Evolutionary conservation across 2,888 invertebrate species (phyloP).

Genomic region (Neoascia interrupta): DNA sequence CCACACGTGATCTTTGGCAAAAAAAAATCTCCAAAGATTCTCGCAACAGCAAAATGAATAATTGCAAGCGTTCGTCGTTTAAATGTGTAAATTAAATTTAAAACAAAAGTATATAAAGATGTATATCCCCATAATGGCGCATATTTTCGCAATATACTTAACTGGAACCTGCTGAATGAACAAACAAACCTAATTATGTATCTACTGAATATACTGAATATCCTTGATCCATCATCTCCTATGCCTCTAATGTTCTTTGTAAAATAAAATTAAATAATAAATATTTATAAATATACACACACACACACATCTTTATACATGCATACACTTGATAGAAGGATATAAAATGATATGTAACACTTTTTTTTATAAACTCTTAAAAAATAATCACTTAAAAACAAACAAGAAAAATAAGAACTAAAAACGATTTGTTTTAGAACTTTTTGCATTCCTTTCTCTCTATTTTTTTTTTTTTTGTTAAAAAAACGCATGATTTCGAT

Average conservation of each 20-base stretch:
- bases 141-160: no score
- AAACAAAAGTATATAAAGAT: conserved; percentile 8
- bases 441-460: conserved; percentile 62
- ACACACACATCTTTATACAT: conserved; percentile 29
- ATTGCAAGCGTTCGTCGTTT: conserved; percentile 47
- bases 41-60: conserved; percentile 62
- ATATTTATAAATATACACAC: conserved; percentile 35
- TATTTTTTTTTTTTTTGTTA: conserved; percentile 23
- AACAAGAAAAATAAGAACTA: conserved; percentile 3
- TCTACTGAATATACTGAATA: conserved; percentile 37
- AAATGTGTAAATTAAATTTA: conserved; percentile 39
- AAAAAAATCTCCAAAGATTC: conserved; percentile 35
- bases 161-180: conserved; percentile 35
- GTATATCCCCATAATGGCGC: conserved; percentile 23
- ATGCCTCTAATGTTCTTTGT: conserved; percentile 60
- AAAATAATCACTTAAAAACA: conserved; percentile 17
- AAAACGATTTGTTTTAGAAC: conserved; percentile 24
- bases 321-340: conserved; percentile 46
- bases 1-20: conserved; percentile 14
- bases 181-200: conserved; percentile 12
- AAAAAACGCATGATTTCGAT: conserved; percentile 43
- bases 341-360: conserved; percentile 42
- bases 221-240: conserved; percentile 42
- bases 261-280: conserved; percentile 49
- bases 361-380: conserved; percentile 53